Conservation (phyloP, 2,888 invertebrate genomes). For the Scaptomyza cyrtandrae region DNA sequence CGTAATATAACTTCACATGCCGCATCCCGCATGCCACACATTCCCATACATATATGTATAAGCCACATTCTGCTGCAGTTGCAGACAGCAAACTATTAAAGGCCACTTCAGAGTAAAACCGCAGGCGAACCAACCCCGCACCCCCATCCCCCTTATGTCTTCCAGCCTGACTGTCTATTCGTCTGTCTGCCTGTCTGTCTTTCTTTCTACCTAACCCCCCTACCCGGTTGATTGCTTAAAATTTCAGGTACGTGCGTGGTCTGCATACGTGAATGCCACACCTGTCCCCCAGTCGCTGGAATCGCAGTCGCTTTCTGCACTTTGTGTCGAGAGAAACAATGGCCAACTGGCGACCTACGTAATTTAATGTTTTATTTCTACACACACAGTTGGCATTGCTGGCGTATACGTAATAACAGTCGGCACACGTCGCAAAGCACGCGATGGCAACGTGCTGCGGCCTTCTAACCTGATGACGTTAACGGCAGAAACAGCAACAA, state of each 20-base stretch:
- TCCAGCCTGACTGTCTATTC: constrained; percentile 28
- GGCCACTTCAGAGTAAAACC: constrained; percentile 72
- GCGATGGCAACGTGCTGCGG: constrained; percentile 72
- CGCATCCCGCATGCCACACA: constrained; percentile 26
- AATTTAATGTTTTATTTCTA: constrained; percentile 78
- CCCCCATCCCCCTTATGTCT: not conserved
- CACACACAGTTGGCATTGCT: constrained; percentile 67
- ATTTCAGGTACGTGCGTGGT: constrained; percentile 69
- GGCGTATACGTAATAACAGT: constrained; percentile 73
- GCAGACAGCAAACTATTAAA: constrained; percentile 77
- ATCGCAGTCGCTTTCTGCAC: constrained; percentile 23
- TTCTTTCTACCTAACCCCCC: not conserved
- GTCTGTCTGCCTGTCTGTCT: constrained; percentile 10
- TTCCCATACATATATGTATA: constrained; percentile 15
- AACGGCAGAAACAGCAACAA: constrained; percentile 23
- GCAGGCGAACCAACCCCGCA: constrained; percentile 44
- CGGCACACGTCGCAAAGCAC: constrained; percentile 66
- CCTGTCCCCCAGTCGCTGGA: constrained; percentile 54
- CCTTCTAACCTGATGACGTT: constrained; percentile 59
- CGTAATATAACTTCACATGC: constrained; percentile 11
- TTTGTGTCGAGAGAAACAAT: constrained; percentile 42
- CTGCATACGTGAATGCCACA: constrained; percentile 64
- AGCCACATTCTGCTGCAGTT: constrained; percentile 64
- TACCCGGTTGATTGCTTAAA: constrained; percentile 70
- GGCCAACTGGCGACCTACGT: constrained; percentile 56